A percentile compares a stretch with the other conserved stretches of the same genome.
phyloP scores from a whole-genome alignment of 2,797 vertebrate species.

The Acestrorhynchus altus region DNA sequence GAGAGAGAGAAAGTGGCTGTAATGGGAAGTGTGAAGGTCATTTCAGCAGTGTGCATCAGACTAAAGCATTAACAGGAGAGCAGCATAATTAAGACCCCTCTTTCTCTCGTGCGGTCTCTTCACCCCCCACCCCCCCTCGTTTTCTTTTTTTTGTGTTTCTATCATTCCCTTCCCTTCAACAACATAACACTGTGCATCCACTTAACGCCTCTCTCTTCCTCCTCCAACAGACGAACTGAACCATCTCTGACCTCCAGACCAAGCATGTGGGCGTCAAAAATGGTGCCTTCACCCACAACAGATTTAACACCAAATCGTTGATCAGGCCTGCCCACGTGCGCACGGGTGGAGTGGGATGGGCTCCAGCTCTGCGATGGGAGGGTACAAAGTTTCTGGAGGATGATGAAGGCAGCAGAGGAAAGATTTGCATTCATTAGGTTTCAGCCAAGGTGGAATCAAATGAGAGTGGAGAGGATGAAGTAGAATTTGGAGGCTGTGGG shows the following conservation, averaged over 20 bases:
- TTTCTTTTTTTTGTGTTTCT: background rate
- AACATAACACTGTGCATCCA: constrained; percentile 22
- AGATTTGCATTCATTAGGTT: constrained; percentile 54
- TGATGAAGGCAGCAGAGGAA: constrained; percentile 25
- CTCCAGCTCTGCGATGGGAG: background rate
- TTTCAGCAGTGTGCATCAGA: constrained; percentile 43
- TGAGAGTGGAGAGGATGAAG: constrained; percentile 4
- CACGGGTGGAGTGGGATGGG: background rate
- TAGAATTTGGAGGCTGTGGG: constrained; percentile 25
- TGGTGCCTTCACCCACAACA: constrained; percentile 46
- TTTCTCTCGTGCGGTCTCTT: background rate
- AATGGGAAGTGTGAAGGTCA: constrained; percentile 59
- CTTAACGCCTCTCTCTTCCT: constrained; percentile 48
- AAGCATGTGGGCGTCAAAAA: constrained; percentile 51
- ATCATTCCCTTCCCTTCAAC: background rate
- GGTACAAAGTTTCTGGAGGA: constrained; percentile 32
- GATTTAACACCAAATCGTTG: constrained; percentile 42
- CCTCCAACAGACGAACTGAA: constrained; percentile 38
- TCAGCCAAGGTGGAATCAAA: constrained; percentile 37
- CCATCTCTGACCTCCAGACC: constrained; percentile 51
- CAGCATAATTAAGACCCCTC: constrained; percentile 50
- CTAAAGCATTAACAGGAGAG: constrained; percentile 56
- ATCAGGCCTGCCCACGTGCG: background rate
- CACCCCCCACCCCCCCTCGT: constrained; percentile 4
- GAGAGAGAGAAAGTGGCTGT: constrained; percentile 43